Evolutionary conservation across 1,140 invertebrate species (phyloP).

Genomic region (Nixonia krombeini): DNA sequence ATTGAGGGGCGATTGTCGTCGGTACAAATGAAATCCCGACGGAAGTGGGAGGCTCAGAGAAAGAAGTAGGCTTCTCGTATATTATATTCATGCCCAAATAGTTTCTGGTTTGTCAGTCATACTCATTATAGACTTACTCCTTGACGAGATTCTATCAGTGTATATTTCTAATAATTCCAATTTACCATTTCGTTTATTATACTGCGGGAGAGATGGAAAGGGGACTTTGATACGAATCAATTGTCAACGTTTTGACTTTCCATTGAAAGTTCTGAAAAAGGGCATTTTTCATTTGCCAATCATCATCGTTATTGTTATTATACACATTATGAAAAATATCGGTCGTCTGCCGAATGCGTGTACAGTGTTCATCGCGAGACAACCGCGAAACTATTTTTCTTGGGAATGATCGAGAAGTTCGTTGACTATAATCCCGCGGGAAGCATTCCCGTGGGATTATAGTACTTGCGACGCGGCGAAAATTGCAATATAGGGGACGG

Average conservation of each 20-base stretch:
- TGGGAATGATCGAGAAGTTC: constrained; percentile 47
- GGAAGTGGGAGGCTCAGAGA: constrained; percentile 38
- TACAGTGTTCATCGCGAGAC: background rate
- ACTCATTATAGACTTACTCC: too few species aligned
- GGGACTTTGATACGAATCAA: too few species aligned
- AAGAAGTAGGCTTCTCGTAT: too few species aligned
- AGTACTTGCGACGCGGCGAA: constrained; percentile 35
- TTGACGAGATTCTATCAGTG: too few species aligned
- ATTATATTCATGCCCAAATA: too few species aligned
- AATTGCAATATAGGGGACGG: constrained; percentile 41
- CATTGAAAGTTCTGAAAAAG: too few species aligned
- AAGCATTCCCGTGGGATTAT: constrained; percentile 37
- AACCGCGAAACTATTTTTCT: constrained; percentile 40
- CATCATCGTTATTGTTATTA: constrained; percentile 48
- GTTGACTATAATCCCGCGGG: constrained; percentile 43
- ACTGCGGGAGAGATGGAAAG: too few species aligned
- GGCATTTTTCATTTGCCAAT: too few species aligned
- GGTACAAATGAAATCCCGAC: constrained; percentile 31
- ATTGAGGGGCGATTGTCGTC: constrained; percentile 14
- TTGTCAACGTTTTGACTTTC: too few species aligned
- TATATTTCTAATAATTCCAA: too few species aligned
- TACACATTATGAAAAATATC: constrained; percentile 17
- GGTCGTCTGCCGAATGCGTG: background rate
- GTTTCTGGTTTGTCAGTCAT: too few species aligned
- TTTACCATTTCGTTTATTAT: too few species aligned